These are phyloP conservation scores for Lophius americanus DNA, from an alignment of 2,797 vertebrate species.

Conservation along the genomic window DNA sequence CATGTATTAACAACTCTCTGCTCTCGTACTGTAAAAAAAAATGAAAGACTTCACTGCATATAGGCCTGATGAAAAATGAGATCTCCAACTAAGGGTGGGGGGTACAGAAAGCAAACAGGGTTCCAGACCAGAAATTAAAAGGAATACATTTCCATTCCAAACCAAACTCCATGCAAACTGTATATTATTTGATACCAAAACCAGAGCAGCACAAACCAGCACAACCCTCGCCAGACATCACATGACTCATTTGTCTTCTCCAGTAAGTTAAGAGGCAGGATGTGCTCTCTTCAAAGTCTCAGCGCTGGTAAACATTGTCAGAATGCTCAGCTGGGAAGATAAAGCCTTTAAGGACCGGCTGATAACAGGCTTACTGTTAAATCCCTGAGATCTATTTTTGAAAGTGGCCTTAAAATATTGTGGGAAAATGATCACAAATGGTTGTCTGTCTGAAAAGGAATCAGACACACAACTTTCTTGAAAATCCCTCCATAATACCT, in stretches of 20 bases:
- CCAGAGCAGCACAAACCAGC: constrained; percentile 26
- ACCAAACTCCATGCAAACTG: constrained; percentile 24
- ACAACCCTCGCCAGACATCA: constrained; percentile 43
- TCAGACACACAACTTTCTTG: constrained; percentile 44
- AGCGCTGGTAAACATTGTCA: constrained; percentile 69
- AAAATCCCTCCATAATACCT: constrained; percentile 46
- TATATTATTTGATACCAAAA: constrained; percentile 35
- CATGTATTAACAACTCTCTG: constrained; percentile 9
- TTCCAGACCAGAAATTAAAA: constrained; percentile 1
- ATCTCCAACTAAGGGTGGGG: background rate
- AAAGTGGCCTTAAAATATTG: constrained; percentile 35
- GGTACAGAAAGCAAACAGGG: background rate
- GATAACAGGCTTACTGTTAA: constrained; percentile 52
- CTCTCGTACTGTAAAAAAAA: constrained; percentile 5
- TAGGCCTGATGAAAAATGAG: background rate
- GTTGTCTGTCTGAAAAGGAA: constrained; percentile 9
- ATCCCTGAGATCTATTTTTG: constrained; percentile 60
- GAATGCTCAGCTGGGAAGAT: constrained; percentile 44
- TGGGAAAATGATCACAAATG: constrained; percentile 57
- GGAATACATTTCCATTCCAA: constrained; percentile 7
- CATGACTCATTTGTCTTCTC: constrained; percentile 41
- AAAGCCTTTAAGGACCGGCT: constrained; percentile 33
- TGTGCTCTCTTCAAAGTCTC: constrained; percentile 66
- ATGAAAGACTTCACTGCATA: constrained; percentile 7
- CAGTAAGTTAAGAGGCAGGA: constrained; percentile 64